Base-by-base conservation (phyloP, 2,797 vertebrate genomes). In the Enteromius paludinosus region DNA sequence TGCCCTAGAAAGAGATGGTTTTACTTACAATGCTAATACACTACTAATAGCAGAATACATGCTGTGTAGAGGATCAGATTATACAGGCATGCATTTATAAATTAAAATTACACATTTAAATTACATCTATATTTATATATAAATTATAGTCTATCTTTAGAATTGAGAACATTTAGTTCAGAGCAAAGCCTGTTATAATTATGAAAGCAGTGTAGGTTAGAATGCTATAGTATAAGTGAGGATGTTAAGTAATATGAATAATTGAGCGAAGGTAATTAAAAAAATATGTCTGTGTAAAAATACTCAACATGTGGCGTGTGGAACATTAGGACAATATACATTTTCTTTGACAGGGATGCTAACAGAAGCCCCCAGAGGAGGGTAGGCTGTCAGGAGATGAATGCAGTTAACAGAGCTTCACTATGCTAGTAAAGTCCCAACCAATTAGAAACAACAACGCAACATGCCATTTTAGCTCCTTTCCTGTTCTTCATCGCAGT, bases 371-470 rank as follows among this genome's bases (percentile, higher is more conserved):
- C 69, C 56, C 17, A 25, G 76, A 84, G 82, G 82, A 82, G 65
- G 62, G 41, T 73, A 23, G 18, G 69, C 81, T 83, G 85, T 84
- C 85, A 84, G 79, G 61, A 83, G 86, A 87, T 84, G 73, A 87
- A 87, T 87, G 78, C 41, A 72, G 80, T 85, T 78, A 87, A 56
- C 87, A 81, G 85, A 82, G 70, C 25, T 62, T 84, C 66, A 77
- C 45, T 82, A 59, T 43, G 10, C 49, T 74, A 25, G 62, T 74
- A 75, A 43, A 41, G 28, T 47, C 81, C 45, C 54, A 20, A 47
- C 10, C 69, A 81, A 69, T 81, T 78, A 82, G 49, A 78, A 62
- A 65, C 61, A 75, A 71, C 33, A 45, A 56, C 33, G 54, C n/a
- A 66, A 61, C 72, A 84, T 73, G 72, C 77, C 72, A 33, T 30